Evolutionary conservation across 2,113 vertebrate genomes (phyloP), one percentile per base, ranked within the genome.

Genomic region (Hippocampus abdominalis): DNA sequence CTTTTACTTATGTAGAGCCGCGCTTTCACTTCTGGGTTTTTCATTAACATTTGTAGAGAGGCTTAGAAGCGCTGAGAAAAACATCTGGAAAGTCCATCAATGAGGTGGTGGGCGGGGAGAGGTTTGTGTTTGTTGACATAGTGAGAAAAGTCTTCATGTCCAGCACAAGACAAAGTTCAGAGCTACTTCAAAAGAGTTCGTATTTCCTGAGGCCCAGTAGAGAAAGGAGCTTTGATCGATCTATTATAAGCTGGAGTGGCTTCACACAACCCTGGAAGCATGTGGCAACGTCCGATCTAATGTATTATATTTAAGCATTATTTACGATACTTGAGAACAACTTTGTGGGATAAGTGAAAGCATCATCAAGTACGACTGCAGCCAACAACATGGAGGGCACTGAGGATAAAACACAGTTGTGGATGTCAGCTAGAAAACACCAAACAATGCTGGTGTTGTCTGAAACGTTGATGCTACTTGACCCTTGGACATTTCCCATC

Each of bases 381-480:
- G 36, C 3, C 65, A 27, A 15, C 0, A 27, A n/a, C 40, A 66
- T 8, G 77, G 74, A 21, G 72, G 77, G 61, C 73, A 71, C 79
- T 77, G 69, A 78, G 63, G 69, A 73, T 78, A 82, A 68, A 83
- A 57, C 69, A 15, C 16, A 42, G 21, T 64, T 70, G 66, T 1
- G 1, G 39, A 12, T 23, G 25, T 1, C 49, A 81, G 23, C 51
- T 23, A 20, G 7, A 20, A 32, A 62, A 36, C 60, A 39, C 18
- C 60, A 39, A 21, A 92, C 91, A 92, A 92, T 85, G 84, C 8
- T 8, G 6, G n/a, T 13, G 78, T 90, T 92, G 83, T 91, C 73
- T 66, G 68, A 42, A 12, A 1, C 60, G 42, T 69, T 73, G 78
- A 81, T 87, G 88, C 81, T 89, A 90, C 75, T 68, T 32, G 79